phyloP scores from a whole-genome alignment of 2,113 vertebrate genomes.

The Sorex araneus region DNA sequence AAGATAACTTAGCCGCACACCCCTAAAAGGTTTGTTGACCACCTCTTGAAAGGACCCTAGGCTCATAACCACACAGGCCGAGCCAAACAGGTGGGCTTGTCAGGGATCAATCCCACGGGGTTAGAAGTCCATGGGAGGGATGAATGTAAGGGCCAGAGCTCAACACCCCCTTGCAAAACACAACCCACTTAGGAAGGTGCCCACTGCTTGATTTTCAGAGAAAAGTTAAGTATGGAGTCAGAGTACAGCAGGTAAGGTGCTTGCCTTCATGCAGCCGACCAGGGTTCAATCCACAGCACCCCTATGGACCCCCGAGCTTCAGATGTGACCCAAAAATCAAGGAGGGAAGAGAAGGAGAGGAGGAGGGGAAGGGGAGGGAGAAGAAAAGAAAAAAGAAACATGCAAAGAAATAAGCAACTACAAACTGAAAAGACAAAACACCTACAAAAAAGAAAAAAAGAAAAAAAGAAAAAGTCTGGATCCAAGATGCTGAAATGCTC shows the following conservation, averaged over 20 bases:
- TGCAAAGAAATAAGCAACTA: not conserved
- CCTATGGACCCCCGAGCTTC: too few species aligned
- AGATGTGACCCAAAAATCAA: too few species aligned
- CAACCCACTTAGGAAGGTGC: not conserved
- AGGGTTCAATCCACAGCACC: too few species aligned
- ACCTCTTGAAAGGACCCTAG: not conserved
- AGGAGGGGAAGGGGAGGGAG: too few species aligned
- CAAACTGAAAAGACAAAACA: not conserved
- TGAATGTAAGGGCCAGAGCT: not conserved
- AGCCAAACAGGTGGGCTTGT: not conserved
- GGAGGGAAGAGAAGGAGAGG: too few species aligned
- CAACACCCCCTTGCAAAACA: not conserved
- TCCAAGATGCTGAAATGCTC: not conserved
- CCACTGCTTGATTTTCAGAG: not conserved
- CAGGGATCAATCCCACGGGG: not conserved
- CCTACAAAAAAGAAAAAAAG: not conserved
- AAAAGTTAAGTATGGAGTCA: not conserved
- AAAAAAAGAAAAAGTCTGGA: not conserved
- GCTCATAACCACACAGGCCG: not conserved
- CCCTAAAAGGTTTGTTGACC: not conserved
- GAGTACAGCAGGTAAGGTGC: too few species aligned
- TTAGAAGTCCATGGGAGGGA: not conserved
- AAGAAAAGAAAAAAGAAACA: too few species aligned
- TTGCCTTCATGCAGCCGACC: too few species aligned
- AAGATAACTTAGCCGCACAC: not conserved